Percentiles rank a stretch among this genome's conserved stretches.
These are phyloP conservation scores for Synergus itoensis DNA, from an alignment of 2,888 invertebrate genomes.

Conservation along the genomic window DNA sequence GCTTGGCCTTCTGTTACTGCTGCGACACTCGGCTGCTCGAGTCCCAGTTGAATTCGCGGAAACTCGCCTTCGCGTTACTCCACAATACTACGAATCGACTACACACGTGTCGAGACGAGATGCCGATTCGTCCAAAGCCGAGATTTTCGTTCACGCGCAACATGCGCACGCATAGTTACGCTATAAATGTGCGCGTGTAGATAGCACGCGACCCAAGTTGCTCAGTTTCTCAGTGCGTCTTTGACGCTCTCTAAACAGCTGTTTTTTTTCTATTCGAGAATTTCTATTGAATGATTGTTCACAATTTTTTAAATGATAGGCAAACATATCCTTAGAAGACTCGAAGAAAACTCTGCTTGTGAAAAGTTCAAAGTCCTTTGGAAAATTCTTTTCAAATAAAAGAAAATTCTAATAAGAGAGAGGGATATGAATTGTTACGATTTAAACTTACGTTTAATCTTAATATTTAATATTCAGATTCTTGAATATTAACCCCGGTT, in stretches of 20 bases:
- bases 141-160: constrained; percentile 46
- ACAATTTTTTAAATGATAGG: not conserved
- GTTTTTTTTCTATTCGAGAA: not conserved
- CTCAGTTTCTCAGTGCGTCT: not conserved
- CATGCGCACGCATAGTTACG: constrained; percentile 46
- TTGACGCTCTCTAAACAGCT: not conserved
- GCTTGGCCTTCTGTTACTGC: constrained; percentile 76
- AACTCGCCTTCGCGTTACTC: constrained; percentile 74
- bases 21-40: constrained; percentile 68
- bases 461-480: not conserved
- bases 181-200: constrained; percentile 4
- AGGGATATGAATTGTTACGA: not conserved
- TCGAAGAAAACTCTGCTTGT: no score
- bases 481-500: not conserved
- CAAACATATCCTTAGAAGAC: no score
- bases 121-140: constrained; percentile 53
- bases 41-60: constrained; percentile 70
- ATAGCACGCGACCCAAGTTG: constrained; percentile 25
- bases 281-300: not conserved
- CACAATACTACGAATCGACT: constrained; percentile 71
- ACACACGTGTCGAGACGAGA: constrained; percentile 64
- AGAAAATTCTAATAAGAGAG: no score
- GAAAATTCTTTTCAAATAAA: no score
- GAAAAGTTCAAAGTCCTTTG: no score
- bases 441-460: not conserved